Evolutionary conservation across 2,888 invertebrate species (phyloP).

Genomic region (Ypsolopha sequella): DNA sequence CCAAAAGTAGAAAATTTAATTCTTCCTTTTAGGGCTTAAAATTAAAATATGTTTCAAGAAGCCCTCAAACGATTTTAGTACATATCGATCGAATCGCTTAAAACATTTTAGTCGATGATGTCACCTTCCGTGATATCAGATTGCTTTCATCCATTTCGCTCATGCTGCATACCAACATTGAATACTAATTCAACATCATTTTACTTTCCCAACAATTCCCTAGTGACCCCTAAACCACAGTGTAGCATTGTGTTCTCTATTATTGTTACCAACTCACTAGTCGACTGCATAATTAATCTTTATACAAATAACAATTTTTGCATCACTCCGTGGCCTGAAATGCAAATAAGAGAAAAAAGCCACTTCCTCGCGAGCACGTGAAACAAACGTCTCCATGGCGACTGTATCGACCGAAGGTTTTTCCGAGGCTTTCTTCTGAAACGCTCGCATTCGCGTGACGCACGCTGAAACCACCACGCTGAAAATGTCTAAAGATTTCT

Average conservation of each 20-base stretch:
- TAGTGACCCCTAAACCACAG: not conserved
- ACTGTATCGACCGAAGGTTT: constrained; percentile 65
- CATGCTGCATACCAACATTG: not conserved
- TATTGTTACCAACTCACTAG: constrained; percentile 19
- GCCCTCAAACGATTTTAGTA: too few relatives aligned
- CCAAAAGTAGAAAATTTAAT: too few relatives aligned
- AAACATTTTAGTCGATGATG: too few relatives aligned
- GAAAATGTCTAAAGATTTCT: constrained; percentile 20
- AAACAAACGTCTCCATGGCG: constrained; percentile 62
- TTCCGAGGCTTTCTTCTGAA: constrained; percentile 63
- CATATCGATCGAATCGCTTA: too few relatives aligned
- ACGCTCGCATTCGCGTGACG: constrained; percentile 56
- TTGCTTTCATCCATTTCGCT: not conserved
- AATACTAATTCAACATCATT: not conserved
- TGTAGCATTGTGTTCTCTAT: constrained; percentile 9
- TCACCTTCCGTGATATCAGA: too few relatives aligned
- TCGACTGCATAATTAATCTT: too few relatives aligned
- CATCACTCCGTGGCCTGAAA: constrained; percentile 44
- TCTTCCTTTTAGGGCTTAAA: too few relatives aligned
- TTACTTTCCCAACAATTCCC: not conserved
- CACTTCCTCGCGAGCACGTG: constrained; percentile 44
- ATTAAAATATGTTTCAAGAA: too few relatives aligned
- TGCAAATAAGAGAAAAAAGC: constrained; percentile 55
- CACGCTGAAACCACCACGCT: constrained; percentile 53
- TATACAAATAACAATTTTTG: constrained; percentile 25